Base-by-base conservation (phyloP, 1,140 invertebrate species). In the Akabosia matsudoensis region DNA sequence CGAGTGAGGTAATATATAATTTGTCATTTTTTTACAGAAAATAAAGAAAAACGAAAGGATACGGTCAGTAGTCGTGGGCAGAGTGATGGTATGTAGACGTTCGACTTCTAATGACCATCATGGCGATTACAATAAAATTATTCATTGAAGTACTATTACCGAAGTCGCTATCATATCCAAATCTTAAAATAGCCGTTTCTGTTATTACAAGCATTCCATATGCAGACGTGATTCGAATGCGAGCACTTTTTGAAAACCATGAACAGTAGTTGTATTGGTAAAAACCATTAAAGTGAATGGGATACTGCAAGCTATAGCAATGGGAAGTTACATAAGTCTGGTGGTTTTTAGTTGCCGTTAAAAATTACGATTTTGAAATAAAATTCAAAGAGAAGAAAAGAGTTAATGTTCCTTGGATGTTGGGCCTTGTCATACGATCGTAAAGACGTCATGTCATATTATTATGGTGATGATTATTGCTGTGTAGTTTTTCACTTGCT, bases 381-480 rank as follows among this genome's bases (percentile, higher is more conserved):
- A 18, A 45, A 45, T 7, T 10, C 37, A 22, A 56, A 56, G 54
- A 56, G n/a, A 22, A 56, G 54, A 10, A 56, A 56, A 24, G 22
- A 10, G 22, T 24, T 56, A 56, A 56, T 56, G 54, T 56, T 56
- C 54, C 54, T 24, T 56, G 54, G 3, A 3, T 22, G 14, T 56
- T 7, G 54, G 24, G 54, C 54, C 54, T 56, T 56, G 54, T 56
- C 54, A 56, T 22, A 56, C 7, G 18, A 24, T 56, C 54, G 54
- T 56, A 56, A 56, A 56, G 54, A 56, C 14, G 54, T 56, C 54
- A 56, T 56, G 54, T 56, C 54, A 56, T n/a, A 56, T 24, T 56
- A 56, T 56, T 56, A 56, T 56, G 54, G 54, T 22, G 4, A 56
- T 56, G 54, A 56, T 56, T 56, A 56, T 56, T 56, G 54, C 54